These are phyloP conservation scores for Gymnocheta viridis DNA, from an alignment of 2,888 invertebrate genomes.

Conservation along the genomic window DNA sequence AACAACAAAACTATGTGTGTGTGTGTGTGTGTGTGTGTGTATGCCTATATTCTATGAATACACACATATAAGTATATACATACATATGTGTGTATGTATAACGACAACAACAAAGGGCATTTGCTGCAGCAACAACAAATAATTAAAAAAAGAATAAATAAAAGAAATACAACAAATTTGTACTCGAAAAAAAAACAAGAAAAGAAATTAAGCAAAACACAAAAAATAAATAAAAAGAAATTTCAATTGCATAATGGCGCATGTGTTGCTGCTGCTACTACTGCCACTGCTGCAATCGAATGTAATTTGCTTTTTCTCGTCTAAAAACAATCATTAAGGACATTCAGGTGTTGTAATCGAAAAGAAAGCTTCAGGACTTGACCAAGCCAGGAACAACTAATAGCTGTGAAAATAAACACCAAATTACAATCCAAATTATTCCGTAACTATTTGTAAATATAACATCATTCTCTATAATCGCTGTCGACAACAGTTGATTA, in stretches of 20 bases:
- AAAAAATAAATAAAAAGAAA: conserved; percentile 54
- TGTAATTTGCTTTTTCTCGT: conserved; percentile 31
- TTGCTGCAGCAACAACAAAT: conserved; percentile 56
- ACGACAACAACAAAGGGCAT: conserved; percentile 46
- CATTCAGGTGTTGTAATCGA: background rate
- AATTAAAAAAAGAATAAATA: background rate
- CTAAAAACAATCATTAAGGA: conserved; percentile 23
- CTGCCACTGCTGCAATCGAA: conserved; percentile 51
- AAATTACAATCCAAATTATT: too few species aligned
- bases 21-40: too few species aligned
- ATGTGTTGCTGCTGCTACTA: conserved; percentile 62
- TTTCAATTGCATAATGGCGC: conserved; percentile 70
- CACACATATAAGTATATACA: background rate
- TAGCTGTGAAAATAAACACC: too few species aligned
- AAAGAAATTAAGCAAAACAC: conserved; percentile 45
- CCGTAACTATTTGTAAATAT: too few species aligned
- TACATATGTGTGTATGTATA: background rate
- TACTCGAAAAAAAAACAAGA: conserved; percentile 32
- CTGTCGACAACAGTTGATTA: too few species aligned
- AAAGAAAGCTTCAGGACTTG: background rate
- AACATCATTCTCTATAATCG: too few species aligned
- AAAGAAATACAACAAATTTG: conserved; percentile 45
- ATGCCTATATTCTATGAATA: background rate
- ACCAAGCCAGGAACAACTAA: too few species aligned
- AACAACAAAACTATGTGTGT: conserved; percentile 38